Conservation (phyloP, 2,797 vertebrate species). For the Amphiprion clarkii region DNA sequence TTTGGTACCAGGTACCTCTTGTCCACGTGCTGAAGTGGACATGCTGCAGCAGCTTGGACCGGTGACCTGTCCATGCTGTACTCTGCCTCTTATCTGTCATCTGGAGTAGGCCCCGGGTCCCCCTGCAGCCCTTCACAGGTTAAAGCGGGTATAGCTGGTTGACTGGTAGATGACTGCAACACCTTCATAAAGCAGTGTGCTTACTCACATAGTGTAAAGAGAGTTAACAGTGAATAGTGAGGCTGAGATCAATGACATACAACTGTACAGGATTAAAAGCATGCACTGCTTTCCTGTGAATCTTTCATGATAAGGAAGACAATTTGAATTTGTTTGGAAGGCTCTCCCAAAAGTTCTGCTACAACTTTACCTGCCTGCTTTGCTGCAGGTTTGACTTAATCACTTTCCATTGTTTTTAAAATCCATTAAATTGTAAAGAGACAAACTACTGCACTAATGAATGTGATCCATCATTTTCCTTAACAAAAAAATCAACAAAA, state of each 20-base stretch:
- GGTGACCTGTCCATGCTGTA: too few relatives aligned
- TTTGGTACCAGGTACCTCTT: too few relatives aligned
- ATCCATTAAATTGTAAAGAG: slow-evolving; percentile 26
- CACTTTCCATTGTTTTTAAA: slow-evolving; percentile 25
- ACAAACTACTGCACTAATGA: slow-evolving; percentile 27
- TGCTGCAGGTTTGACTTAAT: slow-evolving; percentile 26
- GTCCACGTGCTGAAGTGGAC: too few relatives aligned
- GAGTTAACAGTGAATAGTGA: neutral
- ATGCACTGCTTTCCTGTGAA: neutral
- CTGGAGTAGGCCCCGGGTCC: too few relatives aligned
- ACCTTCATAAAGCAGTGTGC: neutral
- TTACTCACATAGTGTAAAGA: neutral
- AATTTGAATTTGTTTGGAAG: neutral
- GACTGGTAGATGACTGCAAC: neutral
- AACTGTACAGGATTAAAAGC: neutral
- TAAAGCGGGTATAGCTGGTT: too few relatives aligned
- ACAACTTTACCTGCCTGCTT: slow-evolving; percentile 8
- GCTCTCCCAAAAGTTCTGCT: neutral
- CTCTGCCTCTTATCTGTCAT: too few relatives aligned
- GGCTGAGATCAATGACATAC: neutral
- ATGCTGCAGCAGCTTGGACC: too few relatives aligned
- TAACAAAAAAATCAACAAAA: slow-evolving; percentile 24
- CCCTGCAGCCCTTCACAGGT: too few relatives aligned
- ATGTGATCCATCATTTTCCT: slow-evolving; percentile 38
- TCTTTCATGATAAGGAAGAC: slow-evolving; percentile 8